A percentile compares a stretch with the other conserved stretches of the same genome.
phyloP scores from a whole-genome alignment of 2,888 invertebrate species.

The Podotricha telesiphe region DNA sequence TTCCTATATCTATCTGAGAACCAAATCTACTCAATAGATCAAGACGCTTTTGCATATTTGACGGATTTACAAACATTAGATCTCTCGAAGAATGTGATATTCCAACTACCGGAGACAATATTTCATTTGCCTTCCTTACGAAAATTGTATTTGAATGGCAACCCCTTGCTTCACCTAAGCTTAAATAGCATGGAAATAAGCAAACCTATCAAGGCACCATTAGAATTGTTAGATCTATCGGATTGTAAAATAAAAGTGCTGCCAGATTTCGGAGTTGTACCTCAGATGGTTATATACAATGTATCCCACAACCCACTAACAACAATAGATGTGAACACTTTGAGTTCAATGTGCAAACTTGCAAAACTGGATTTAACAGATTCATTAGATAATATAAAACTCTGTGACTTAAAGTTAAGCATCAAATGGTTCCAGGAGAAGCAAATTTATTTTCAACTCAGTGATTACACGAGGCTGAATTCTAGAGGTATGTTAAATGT shows the following conservation, averaged over 20 bases:
- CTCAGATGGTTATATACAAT: constrained; percentile 84
- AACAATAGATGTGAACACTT: constrained; percentile 73
- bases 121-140: constrained; percentile 84
- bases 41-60: constrained; percentile 78
- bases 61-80: constrained; percentile 81
- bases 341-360: constrained; percentile 86
- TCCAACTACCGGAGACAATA: constrained; percentile 74
- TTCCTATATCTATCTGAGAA: constrained; percentile 84
- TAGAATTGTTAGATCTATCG: constrained; percentile 84
- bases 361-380: constrained; percentile 80
- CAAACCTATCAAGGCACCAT: constrained; percentile 83
- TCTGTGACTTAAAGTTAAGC: constrained; percentile 63
- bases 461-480: constrained; percentile 68
- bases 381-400: constrained; percentile 59
- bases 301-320: constrained; percentile 84
- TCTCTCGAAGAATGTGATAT: constrained; percentile 81
- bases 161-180: constrained; percentile 71
- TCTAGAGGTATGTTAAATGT: constrained; percentile 57
- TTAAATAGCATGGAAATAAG: constrained; percentile 64
- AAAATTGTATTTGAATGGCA: constrained; percentile 84
- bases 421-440: constrained; percentile 71
- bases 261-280: constrained; percentile 84
- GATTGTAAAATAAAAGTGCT: constrained; percentile 83
- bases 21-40: constrained; percentile 80
- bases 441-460: constrained; percentile 61